Conservation (phyloP, 92 coral and sea anemone species). For the Palythoa grandis region DNA sequence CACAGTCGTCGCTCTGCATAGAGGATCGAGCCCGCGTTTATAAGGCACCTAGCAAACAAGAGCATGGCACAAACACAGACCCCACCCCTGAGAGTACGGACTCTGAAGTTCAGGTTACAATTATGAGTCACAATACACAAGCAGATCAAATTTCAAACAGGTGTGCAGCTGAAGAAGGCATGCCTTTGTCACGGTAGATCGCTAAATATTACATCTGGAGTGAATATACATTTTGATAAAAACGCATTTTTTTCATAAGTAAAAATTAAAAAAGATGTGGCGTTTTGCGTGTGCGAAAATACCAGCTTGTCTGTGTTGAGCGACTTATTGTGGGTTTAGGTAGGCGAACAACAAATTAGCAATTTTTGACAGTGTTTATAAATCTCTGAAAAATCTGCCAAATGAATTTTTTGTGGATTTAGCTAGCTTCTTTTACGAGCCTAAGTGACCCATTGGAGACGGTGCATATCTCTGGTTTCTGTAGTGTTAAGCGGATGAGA, state of each 20-base stretch:
- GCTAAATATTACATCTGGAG: not conserved
- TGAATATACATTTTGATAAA: no score
- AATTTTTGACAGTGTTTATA: no score
- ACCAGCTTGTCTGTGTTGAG: no score
- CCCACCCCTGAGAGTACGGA: constrained; percentile 44
- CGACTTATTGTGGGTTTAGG: no score
- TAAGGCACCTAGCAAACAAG: not conserved
- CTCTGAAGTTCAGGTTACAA: constrained; percentile 59
- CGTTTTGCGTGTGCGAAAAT: no score
- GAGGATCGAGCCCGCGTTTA: not conserved
- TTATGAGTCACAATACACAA: not conserved
- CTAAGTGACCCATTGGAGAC: no score
- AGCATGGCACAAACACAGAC: constrained; percentile 36
- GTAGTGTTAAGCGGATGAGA: no score
- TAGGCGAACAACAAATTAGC: no score
- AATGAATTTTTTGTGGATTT: no score
- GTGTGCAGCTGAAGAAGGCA: not conserved
- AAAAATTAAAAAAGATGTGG: not conserved
- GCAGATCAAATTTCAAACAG: constrained; percentile 11
- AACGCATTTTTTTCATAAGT: not conserved
- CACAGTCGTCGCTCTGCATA: not conserved
- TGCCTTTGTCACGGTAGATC: not conserved
- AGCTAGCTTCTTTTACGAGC: no score
- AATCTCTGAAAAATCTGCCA: no score
- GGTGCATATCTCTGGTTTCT: no score